A percentile compares a stretch with the other conserved stretches of the same genome.
These are phyloP conservation scores for Arbacia lixula DNA, from an alignment of 53 echinoderm and acorn worm species.

Conservation along the genomic window DNA sequence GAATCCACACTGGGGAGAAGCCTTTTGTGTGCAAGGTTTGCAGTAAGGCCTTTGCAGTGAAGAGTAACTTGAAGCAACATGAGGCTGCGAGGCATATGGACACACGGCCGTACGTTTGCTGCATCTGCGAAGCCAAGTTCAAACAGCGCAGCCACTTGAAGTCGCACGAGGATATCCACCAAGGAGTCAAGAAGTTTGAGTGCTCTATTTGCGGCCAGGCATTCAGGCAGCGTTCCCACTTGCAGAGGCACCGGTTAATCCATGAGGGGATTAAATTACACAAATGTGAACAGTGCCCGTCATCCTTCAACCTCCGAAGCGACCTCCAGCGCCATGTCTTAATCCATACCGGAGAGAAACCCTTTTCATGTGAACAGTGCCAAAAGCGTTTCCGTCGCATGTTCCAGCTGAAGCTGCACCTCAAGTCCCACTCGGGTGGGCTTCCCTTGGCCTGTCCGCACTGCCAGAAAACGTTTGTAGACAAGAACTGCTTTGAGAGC, in stretches of 20 bases:
- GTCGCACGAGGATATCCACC: slow-evolving; percentile 46
- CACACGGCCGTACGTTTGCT: slow-evolving; percentile 14
- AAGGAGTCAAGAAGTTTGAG: slow-evolving; percentile 14
- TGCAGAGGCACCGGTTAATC: slow-evolving; percentile 27
- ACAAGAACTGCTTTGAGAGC: slow-evolving; percentile 47
- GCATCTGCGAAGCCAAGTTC: slow-evolving; percentile 15
- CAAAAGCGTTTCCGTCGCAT: slow-evolving; percentile 29
- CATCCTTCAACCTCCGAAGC: slow-evolving; percentile 18
- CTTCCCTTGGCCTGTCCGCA: slow-evolving; percentile 29
- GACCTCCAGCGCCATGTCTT: slow-evolving; percentile 10
- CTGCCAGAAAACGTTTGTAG: slow-evolving; percentile 30
- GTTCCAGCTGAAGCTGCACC: slow-evolving; percentile 37
- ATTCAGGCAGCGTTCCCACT: slow-evolving; percentile 18
- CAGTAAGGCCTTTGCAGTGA: slow-evolving; percentile 35
- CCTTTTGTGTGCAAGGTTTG: slow-evolving; percentile 47
- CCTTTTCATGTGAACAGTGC: slow-evolving; percentile 41
- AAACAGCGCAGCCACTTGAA: slow-evolving; percentile 41
- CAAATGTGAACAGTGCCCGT: slow-evolving; percentile 40
- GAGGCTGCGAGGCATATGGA: slow-evolving; percentile 17
- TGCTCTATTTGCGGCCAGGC: slow-evolving; percentile 19
- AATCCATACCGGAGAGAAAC: slow-evolving; percentile 43
- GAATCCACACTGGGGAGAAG: slow-evolving; percentile 52
- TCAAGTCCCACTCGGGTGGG: slow-evolving; percentile 26
- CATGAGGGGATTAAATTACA: slow-evolving; percentile 35
- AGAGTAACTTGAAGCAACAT: slow-evolving; percentile 37